Evolutionary conservation across 2,113 vertebrate genomes (phyloP).

Genomic region (Paralichthys olivaceus): DNA sequence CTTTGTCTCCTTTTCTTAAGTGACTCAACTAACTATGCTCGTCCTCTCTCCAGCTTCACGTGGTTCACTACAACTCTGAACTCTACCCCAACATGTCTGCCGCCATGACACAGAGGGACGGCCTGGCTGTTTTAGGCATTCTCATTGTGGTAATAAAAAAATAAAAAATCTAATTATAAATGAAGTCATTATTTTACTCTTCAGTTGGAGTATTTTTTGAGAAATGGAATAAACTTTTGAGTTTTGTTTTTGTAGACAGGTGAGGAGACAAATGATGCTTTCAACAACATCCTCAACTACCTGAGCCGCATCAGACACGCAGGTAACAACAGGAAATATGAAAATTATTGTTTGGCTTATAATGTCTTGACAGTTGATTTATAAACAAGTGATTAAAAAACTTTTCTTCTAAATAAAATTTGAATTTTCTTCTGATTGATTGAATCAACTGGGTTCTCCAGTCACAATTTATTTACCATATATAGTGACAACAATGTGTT

Average conservation of each 20-base stretch:
- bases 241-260: constrained; percentile 80
- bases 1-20: neutral
- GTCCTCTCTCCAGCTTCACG: constrained; percentile 83
- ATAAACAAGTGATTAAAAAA: too few species aligned
- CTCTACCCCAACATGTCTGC: constrained; percentile 82
- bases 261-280: constrained; percentile 83
- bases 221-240: constrained; percentile 10
- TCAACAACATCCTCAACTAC: constrained; percentile 86
- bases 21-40: neutral
- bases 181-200: neutral
- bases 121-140: constrained; percentile 89
- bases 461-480: too few species aligned
- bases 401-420: too few species aligned
- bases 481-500: too few species aligned
- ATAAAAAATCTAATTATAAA: neutral
- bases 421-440: too few species aligned
- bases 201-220: neutral
- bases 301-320: constrained; percentile 84
- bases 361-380: neutral
- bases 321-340: constrained; percentile 71
- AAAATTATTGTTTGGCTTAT: neutral
- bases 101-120: constrained; percentile 82
- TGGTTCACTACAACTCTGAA: constrained; percentile 91
- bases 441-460: too few species aligned
- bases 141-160: constrained; percentile 79